Percentiles rank a stretch among this genome's conserved stretches.
Conservation (phyloP, 2,113 vertebrate species). For the Alouatta palliata region DNA sequence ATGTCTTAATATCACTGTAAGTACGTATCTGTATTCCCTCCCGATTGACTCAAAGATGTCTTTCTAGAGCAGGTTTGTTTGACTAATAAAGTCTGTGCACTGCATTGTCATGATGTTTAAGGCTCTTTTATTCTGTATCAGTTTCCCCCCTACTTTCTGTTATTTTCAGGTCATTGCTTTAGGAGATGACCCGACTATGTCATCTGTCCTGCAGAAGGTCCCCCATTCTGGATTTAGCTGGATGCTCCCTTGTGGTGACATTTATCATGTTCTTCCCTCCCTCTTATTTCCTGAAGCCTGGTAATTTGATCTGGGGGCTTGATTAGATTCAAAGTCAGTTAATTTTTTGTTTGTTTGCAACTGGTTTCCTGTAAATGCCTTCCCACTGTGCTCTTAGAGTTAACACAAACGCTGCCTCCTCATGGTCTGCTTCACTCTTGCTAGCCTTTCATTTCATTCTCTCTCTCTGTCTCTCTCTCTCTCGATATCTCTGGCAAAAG, state of each 20-base stretch:
- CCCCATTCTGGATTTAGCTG: background rate
- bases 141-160: background rate
- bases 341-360: background rate
- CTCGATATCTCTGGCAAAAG: too few relatives aligned
- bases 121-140: background rate
- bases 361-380: background rate
- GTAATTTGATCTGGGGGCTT: background rate
- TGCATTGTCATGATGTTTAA: background rate
- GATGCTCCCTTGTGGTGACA: background rate
- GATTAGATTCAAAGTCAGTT: background rate
- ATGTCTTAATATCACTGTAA: background rate
- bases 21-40: background rate
- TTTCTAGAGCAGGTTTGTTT: background rate
- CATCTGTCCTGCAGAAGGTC: background rate
- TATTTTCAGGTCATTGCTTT: background rate
- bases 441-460: too few relatives aligned
- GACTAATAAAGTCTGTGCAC: background rate
- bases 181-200: background rate
- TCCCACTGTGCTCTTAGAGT: background rate
- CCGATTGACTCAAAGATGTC: background rate
- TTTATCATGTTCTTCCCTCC: background rate
- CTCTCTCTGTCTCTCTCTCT: background rate
- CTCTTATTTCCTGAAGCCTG: background rate
- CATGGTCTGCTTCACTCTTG: accelerated
- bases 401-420: background rate